A percentile compares a stretch with the other conserved stretches of the same genome.
These are phyloP conservation scores for Spheniscus mendiculus DNA, from an alignment of 2,113 vertebrate species.

Conservation along the genomic window DNA sequence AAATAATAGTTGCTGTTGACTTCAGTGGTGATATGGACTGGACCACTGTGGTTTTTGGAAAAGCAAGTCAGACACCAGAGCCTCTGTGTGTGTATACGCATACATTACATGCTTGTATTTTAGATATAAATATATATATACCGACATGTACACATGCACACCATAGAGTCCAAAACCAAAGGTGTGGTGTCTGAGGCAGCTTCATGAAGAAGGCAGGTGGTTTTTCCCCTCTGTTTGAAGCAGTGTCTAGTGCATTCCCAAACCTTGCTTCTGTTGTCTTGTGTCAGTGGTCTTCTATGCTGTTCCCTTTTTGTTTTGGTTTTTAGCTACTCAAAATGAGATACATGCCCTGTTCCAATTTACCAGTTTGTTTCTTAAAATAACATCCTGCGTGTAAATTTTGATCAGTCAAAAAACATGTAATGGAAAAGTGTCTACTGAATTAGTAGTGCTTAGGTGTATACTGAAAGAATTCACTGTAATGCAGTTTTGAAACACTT, in stretches of 20 bases:
- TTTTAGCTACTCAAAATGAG: not conserved
- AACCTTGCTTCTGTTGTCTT: not conserved
- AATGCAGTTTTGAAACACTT: not conserved
- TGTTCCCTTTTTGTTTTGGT: not conserved
- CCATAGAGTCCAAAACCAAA: not conserved
- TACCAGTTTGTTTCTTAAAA: not conserved
- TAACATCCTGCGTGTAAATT: not conserved
- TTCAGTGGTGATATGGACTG: not conserved
- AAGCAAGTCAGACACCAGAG: not conserved
- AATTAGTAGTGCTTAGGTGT: not conserved
- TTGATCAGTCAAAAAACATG: not conserved
- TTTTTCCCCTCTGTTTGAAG: not conserved
- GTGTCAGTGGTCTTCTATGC: not conserved
- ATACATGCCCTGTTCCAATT: rapidly evolving
- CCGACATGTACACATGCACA: rapidly evolving
- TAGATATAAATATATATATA: too few species aligned
- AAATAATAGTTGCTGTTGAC: not conserved
- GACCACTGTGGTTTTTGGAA: not conserved
- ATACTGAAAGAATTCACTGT: not conserved
- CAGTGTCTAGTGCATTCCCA: not conserved
- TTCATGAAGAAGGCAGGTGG: not conserved
- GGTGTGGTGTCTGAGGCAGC: not conserved
- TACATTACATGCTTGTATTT: not conserved
- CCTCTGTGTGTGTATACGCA: not conserved
- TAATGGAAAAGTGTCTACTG: not conserved